A percentile compares a stretch with the other conserved stretches of the same genome.
Evolutionary conservation across 2,888 invertebrate genomes (phyloP).

Genomic region (Meandrusa payeni): DNA sequence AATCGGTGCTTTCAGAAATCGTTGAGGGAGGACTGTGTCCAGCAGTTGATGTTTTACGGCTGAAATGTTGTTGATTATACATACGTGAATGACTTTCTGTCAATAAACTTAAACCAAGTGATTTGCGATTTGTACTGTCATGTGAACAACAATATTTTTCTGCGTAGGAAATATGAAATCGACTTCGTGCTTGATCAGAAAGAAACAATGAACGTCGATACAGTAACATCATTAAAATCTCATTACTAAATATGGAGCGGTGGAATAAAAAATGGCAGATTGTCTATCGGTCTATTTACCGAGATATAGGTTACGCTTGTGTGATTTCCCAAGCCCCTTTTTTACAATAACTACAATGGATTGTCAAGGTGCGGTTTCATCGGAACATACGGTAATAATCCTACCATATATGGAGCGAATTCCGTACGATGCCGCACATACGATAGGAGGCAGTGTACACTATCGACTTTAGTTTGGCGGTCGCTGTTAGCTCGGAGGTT

Average conservation of each 20-base stretch:
- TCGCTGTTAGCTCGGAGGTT: too few species aligned
- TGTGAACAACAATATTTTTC: too few species aligned
- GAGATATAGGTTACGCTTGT: conserved; percentile 51
- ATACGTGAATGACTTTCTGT: too few species aligned
- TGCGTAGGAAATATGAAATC: conserved; percentile 3
- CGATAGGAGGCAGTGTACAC: conserved; percentile 37
- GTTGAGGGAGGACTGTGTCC: too few species aligned
- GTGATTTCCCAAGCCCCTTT: conserved; percentile 54
- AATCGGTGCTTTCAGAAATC: too few species aligned
- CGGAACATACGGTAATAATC: conserved; percentile 31
- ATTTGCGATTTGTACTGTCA: too few species aligned
- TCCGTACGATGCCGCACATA: conserved; percentile 52
- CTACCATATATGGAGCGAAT: conserved; percentile 69
- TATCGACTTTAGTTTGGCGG: too few species aligned
- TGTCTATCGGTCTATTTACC: conserved; percentile 23
- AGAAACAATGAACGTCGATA: conserved; percentile 16
- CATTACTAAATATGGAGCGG: conserved; percentile 22
- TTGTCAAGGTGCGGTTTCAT: conserved; percentile 41
- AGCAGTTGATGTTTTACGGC: too few species aligned
- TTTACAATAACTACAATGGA: conserved; percentile 39
- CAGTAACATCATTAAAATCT: conserved; percentile 6
- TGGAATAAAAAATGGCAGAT: conserved; percentile 18
- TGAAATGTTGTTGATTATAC: too few species aligned
- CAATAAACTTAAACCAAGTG: too few species aligned
- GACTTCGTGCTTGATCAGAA: conserved; percentile 12